Evolutionary conservation across 2,797 vertebrate genomes (phyloP), one percentile per base, ranked within the genome.

Genomic region (Chelon labrosus): DNA sequence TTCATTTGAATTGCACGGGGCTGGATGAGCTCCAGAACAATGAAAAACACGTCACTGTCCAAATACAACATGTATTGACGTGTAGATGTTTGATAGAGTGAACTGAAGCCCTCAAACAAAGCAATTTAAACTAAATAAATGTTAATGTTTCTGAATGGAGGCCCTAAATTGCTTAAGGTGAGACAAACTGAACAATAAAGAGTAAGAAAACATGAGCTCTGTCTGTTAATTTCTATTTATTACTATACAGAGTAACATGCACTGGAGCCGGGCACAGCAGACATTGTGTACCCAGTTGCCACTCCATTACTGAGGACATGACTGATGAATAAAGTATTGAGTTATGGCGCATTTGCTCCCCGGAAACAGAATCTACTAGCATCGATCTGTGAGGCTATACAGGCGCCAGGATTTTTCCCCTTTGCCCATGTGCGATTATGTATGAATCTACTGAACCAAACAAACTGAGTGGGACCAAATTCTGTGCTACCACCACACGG

Each of bases 261-360:
- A 47, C 13, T 69, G 59, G 44, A 39, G 19, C 11, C 0, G 12
- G 0, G 5, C 12, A 9, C 5, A 27, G 42, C 19, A 35, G 14
- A 10, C 5, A 31, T 10, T 63, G 46, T 68, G 17, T 72, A 60
- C 42, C 47, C 41, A 51, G 44, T 60, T 13, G n/a, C 17, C 19
- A 65, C 39, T 66, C 68, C 27, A 83, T 88, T 76, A 75, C 51
- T 52, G 8, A 54, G 72, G 20, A 74, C 80, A 80, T 44, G 55
- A 59, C 35, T 46, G 80, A 64, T 72, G 73, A 84, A 84, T 82
- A 47, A 44, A 73, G 14, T 80, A 88, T 89, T 82, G 84, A 88
- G 39, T 75, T 76, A 56, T 84, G 69, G 27, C 25, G 66, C 63
- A 73, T 22, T 57, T 41, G 49, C 38, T 38, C 39, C 31, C 31